Evolutionary conservation across 2,888 invertebrate species (phyloP), one percentile per base, ranked within the genome.

Genomic region (Protonemura montana): DNA sequence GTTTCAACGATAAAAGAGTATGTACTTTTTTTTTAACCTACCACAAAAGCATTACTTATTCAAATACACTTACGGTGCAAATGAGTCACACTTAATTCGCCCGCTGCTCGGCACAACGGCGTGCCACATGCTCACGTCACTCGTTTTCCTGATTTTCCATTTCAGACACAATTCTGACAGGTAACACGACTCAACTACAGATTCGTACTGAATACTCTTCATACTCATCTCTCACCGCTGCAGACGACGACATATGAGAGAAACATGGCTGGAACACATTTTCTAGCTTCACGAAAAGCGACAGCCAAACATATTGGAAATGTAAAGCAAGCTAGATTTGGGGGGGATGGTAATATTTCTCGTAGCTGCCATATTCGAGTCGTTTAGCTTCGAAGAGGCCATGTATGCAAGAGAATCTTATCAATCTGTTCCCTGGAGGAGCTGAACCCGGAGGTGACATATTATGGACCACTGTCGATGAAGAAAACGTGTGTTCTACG

Each of bases 251-350:
- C 21, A 59, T 59, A 21, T 10, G 16, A 3, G 59, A 59, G 78
- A 78, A 26, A 28, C 27, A 78, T 26, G 28, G 78, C 27, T 27
- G 25, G 10, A 78, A 1, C 26, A 13, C 6, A 78, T 10, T 78
- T 27, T 78, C 78, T 78, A 26, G 78, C 59, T 59, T 59, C 59
- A 21, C n/a, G n/a, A 41, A 59, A 59, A 78, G 78, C 78, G 78
- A 78, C 78, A 78, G 78, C 6, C 27, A 25, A 78, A 78, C 28
- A 78, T 78, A 78, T 78, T 78, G 78, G 78, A 26, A 78, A 78
- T 25, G 78, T 78, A 25, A 78, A 78, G 78, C 78, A 78, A 5
- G 78, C 2, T 26, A 77, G 21, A 25, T 28, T 78, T 10, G 78
- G 27, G 10, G 27, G 78, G n/a, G n/a, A 76, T 76, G 26, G 26